A percentile compares a stretch with the other conserved stretches of the same genome.
These are phyloP conservation scores for Ancistrus triradiatus DNA, from an alignment of 2,113 vertebrate species.

Conservation along the genomic window DNA sequence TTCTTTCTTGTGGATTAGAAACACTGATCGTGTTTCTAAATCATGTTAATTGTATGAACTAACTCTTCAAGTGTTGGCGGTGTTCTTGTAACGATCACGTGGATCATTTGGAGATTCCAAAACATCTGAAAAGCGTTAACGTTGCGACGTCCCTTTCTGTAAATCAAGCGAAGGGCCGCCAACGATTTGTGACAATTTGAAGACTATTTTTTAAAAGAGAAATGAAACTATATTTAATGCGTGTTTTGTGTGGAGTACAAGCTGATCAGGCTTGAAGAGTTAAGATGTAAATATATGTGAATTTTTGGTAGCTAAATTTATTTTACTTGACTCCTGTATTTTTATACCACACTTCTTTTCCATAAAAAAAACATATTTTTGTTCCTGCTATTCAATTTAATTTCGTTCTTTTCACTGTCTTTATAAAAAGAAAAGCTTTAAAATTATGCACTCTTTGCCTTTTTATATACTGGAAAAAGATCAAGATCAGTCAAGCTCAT, in stretches of 20 bases:
- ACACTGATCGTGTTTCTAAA: constrained; percentile 42
- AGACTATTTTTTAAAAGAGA: constrained; percentile 38
- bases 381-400: constrained; percentile 64
- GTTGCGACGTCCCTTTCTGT: constrained; percentile 4
- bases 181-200: constrained; percentile 38
- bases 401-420: constrained; percentile 66
- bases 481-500: constrained; percentile 67
- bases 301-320: constrained; percentile 82
- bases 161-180: constrained; percentile 25
- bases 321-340: constrained; percentile 76
- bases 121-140: constrained; percentile 18
- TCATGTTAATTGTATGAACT: constrained; percentile 39
- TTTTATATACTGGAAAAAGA: constrained; percentile 79
- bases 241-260: constrained; percentile 70
- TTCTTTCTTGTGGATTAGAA: constrained; percentile 29
- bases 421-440: constrained; percentile 82
- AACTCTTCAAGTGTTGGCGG: constrained; percentile 55
- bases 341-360: constrained; percentile 52
- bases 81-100: constrained; percentile 38
- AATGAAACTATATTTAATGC: constrained; percentile 63
- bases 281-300: constrained; percentile 82
- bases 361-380: constrained; percentile 50
- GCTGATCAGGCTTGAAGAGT: constrained; percentile 82
- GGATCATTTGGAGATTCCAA: constrained; percentile 24
- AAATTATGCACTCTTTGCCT: constrained; percentile 76